These are phyloP conservation scores for Isurus oxyrinchus DNA, from an alignment of 2,113 vertebrate genomes.

Conservation along the genomic window DNA sequence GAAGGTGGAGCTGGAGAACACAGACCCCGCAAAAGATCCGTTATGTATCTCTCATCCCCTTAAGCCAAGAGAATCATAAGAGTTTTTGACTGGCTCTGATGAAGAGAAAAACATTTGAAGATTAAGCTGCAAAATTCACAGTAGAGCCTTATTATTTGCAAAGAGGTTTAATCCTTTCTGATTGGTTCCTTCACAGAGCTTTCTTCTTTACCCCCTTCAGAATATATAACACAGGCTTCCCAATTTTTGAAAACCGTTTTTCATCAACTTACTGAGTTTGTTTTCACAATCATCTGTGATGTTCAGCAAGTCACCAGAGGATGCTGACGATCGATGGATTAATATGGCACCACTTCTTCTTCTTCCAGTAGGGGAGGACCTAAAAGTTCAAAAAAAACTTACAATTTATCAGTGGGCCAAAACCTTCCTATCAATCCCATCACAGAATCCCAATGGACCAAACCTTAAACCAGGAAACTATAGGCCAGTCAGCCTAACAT, in stretches of 20 bases:
- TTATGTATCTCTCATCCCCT: neutral
- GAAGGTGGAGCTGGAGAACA: neutral
- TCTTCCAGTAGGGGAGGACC: slow-evolving; percentile 43
- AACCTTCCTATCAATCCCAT: neutral
- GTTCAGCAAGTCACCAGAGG: slow-evolving; percentile 1
- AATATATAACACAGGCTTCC: neutral
- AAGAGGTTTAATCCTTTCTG: neutral
- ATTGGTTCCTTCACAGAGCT: too few species aligned
- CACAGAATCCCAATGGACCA: neutral
- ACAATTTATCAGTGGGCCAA: neutral
- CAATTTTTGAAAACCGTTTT: neutral
- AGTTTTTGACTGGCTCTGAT: neutral
- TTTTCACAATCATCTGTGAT: neutral
- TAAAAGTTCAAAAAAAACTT: slow-evolving; percentile 37
- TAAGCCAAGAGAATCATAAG: neutral
- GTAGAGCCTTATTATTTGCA: neutral
- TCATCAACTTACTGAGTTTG: slow-evolving; percentile 7
- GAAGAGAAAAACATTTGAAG: neutral
- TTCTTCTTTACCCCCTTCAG: too few species aligned
- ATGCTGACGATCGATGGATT: neutral
- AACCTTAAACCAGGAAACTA: neutral
- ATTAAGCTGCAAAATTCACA: neutral
- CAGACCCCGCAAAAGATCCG: neutral
- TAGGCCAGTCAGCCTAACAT: too few species aligned
- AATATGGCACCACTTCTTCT: slow-evolving; percentile 31